Percentiles rank a stretch among this genome's conserved stretches.
Evolutionary conservation across 1,140 invertebrate species (phyloP).

Genomic region (Argopecten irradians): DNA sequence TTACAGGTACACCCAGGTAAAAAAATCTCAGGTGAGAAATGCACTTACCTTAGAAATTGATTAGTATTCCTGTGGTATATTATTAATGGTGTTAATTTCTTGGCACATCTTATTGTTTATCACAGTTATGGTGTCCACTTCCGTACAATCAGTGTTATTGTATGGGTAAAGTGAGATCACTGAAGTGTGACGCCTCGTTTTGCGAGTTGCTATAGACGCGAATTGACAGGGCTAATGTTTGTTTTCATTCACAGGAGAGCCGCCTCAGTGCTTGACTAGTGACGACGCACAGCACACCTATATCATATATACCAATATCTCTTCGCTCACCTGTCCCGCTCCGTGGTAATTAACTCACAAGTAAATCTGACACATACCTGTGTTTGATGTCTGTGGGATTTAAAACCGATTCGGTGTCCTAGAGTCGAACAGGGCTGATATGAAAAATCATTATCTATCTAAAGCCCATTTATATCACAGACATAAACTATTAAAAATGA

Average conservation of each 20-base stretch:
- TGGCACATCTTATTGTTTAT: conserved; percentile 16
- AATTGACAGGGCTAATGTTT: not conserved
- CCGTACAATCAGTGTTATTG: conserved; percentile 8
- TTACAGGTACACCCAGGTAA: not conserved
- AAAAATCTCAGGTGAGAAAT: not conserved
- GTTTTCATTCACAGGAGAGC: conserved; percentile 20
- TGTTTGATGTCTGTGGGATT: not conserved
- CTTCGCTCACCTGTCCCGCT: not conserved
- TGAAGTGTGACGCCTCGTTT: not conserved
- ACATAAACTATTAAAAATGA: no score
- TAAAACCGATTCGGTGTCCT: not conserved
- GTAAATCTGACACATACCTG: not conserved
- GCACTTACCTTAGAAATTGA: not conserved
- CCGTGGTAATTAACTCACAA: not conserved
- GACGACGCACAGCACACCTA: not conserved
- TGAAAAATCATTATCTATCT: not conserved
- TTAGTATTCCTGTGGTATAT: not conserved
- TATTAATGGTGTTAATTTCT: not conserved
- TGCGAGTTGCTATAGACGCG: conserved; percentile 20
- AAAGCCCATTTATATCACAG: not conserved
- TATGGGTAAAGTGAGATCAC: not conserved
- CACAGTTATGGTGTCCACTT: not conserved
- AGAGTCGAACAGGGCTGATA: not conserved
- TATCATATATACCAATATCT: conserved; percentile 11
- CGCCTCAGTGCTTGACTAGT: conserved; percentile 2